phyloP scores from a whole-genome alignment of 2,113 vertebrate species.

The Turnix velox region DNA sequence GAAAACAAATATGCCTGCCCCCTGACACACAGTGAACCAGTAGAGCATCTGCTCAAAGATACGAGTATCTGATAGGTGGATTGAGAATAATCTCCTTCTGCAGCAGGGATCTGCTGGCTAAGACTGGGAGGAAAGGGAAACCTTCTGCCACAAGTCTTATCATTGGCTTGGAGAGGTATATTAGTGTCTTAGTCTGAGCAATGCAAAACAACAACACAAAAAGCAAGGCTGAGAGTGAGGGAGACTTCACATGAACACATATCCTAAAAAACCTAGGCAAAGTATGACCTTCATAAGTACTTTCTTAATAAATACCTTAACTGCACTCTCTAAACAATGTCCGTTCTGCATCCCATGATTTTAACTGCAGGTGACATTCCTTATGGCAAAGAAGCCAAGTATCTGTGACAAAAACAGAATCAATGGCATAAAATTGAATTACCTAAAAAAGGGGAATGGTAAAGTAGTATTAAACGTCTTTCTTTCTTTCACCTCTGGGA shows the following conservation, averaged over 20 bases:
- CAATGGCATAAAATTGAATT: background rate
- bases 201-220: background rate
- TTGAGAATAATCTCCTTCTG: background rate
- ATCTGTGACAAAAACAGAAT: background rate
- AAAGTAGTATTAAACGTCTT: background rate
- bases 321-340: rapidly evolving
- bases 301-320: background rate
- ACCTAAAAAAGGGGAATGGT: background rate
- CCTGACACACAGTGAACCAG: rapidly evolving
- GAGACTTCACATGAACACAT: background rate
- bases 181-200: background rate
- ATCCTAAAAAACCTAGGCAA: background rate
- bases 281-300: background rate
- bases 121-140: background rate
- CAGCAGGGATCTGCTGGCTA: background rate
- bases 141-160: background rate
- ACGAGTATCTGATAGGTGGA: too few species aligned
- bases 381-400: background rate
- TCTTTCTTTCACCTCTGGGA: background rate
- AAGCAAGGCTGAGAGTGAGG: background rate
- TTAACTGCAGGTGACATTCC: background rate
- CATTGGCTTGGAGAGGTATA: background rate
- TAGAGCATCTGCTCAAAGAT: background rate
- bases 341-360: background rate
- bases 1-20: background rate